These are phyloP conservation scores for Acanthiza pusilla DNA, from an alignment of 2,797 vertebrate species.

Conservation along the genomic window DNA sequence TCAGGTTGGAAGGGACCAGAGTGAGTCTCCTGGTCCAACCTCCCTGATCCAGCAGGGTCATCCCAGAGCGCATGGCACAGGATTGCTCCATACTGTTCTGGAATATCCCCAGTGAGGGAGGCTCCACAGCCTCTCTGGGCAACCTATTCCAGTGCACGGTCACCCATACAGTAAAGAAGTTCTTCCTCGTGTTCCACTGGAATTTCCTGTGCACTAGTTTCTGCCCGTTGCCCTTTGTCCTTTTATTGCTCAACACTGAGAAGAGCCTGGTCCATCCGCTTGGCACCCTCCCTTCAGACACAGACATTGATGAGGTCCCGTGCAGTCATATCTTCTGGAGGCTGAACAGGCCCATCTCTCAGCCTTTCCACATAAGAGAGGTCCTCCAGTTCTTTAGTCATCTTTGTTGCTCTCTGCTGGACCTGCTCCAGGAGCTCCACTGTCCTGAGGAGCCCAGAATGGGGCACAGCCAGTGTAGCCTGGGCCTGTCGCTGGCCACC, in stretches of 20 bases:
- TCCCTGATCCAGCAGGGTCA: accelerated
- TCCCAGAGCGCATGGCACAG: accelerated
- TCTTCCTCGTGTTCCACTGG: neutral
- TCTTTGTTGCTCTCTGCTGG: neutral
- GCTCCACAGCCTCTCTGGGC: neutral
- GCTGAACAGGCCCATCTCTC: neutral
- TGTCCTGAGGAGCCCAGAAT: accelerated
- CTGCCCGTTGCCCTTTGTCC: neutral
- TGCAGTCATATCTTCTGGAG: neutral
- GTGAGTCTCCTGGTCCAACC: accelerated
- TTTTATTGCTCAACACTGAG: neutral
- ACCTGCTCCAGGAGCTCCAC: too few species aligned
- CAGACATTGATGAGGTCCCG: accelerated
- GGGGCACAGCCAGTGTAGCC: too few species aligned
- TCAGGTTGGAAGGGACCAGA: accelerated
- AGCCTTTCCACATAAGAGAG: neutral
- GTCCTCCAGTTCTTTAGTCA: neutral
- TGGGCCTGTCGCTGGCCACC: neutral
- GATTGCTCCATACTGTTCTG: accelerated
- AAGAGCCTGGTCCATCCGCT: too few species aligned
- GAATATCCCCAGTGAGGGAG: neutral
- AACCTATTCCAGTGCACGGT: neutral
- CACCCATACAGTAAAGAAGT: neutral
- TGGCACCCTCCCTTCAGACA: too few species aligned
- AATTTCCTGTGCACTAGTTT: neutral